Percentiles rank a stretch among this genome's conserved stretches.
Evolutionary conservation across 2,888 invertebrate species (phyloP).

Genomic region (Diloba caeruleocephala): DNA sequence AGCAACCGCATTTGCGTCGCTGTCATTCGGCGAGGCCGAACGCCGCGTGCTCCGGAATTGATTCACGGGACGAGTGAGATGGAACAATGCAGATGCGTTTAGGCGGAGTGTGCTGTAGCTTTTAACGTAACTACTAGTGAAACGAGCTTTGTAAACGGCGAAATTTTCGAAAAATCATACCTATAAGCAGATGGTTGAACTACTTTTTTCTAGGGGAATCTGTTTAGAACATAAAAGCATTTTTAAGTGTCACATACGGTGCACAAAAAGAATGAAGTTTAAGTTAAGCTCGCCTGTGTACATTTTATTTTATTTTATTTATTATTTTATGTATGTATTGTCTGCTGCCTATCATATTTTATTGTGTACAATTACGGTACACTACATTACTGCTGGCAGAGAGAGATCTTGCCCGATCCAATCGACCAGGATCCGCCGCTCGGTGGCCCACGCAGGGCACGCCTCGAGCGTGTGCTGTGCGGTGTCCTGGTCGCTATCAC

Average conservation of each 20-base stretch:
- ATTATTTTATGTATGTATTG: too few species aligned
- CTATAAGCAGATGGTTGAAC: slow-evolving; percentile 41
- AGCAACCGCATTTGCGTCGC: slow-evolving; percentile 64
- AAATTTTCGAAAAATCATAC: slow-evolving; percentile 45
- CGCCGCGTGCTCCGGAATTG: slow-evolving; percentile 65
- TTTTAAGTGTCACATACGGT: slow-evolving; percentile 31
- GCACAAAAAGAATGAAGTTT: slow-evolving; percentile 29
- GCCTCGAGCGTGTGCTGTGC: too few species aligned
- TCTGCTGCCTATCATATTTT: too few species aligned
- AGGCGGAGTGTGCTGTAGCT: slow-evolving; percentile 59
- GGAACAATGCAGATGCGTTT: slow-evolving; percentile 77
- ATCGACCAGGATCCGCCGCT: too few species aligned
- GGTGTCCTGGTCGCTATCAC: too few species aligned
- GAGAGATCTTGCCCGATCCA: too few species aligned
- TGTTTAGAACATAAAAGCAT: slow-evolving; percentile 39
- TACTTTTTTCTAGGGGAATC: slow-evolving; percentile 37
- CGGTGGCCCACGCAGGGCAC: too few species aligned
- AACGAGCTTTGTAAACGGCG: slow-evolving; percentile 50
- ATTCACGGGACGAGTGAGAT: slow-evolving; percentile 73
- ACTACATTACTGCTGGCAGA: too few species aligned
- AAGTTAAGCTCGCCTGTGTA: too few species aligned
- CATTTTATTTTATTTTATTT: too few species aligned
- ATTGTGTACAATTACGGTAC: too few species aligned
- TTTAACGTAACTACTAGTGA: slow-evolving; percentile 53
- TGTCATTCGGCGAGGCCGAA: slow-evolving; percentile 55